Evolutionary conservation across 2,113 vertebrate genomes (phyloP).

Genomic region (Alosa alosa): DNA sequence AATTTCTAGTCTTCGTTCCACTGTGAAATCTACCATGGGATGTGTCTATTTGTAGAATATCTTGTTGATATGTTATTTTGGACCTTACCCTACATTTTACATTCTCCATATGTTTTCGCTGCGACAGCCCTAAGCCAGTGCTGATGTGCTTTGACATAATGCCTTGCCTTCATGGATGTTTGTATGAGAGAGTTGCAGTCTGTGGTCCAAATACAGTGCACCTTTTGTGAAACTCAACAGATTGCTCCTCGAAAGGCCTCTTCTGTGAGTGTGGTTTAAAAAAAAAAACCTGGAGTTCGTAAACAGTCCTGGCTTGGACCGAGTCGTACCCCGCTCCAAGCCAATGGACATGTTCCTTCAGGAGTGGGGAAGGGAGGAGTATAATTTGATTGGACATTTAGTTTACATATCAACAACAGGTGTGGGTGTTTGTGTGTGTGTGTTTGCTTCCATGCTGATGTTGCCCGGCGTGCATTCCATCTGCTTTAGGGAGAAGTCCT

Average conservation of each 20-base stretch:
- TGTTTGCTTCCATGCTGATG: background rate
- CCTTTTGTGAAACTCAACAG: background rate
- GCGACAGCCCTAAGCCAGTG: background rate
- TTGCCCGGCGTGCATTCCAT: background rate
- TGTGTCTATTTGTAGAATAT: background rate
- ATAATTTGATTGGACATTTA: no score
- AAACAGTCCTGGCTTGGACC: background rate
- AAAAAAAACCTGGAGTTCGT: background rate
- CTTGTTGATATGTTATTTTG: background rate
- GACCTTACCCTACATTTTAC: constrained; percentile 8
- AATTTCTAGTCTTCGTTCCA: background rate
- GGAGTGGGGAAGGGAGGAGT: no score
- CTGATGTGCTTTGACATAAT: background rate
- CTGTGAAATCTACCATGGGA: background rate
- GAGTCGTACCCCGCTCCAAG: no score
- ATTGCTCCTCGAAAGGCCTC: background rate
- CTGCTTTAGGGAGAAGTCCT: constrained; percentile 84
- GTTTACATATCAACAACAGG: no score
- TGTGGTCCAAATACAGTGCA: background rate
- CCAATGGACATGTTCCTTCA: background rate
- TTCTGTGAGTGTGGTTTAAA: background rate
- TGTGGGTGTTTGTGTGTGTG: no score
- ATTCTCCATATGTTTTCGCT: background rate
- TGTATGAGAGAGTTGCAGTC: background rate
- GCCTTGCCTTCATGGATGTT: background rate